These are phyloP conservation scores for Hyla sarda DNA, from an alignment of 2,113 vertebrate species.

Conservation along the genomic window DNA sequence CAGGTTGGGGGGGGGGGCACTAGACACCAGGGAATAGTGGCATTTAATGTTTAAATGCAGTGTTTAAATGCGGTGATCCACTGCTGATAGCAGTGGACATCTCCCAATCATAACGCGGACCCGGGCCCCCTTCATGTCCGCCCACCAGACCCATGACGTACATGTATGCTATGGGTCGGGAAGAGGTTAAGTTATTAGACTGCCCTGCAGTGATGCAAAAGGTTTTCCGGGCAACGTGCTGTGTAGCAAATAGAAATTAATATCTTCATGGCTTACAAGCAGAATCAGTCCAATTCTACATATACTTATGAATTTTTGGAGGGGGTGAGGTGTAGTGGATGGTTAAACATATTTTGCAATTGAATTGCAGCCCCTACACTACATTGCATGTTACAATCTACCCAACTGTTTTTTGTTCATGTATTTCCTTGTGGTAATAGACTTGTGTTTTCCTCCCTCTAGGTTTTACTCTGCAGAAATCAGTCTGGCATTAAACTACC, in stretches of 20 bases:
- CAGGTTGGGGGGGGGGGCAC: too few species aligned
- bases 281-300: neutral
- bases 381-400: neutral
- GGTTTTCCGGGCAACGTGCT: neutral
- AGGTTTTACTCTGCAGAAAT: conserved; percentile 99
- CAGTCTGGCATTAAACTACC: conserved; percentile 97
- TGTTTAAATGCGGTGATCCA: too few species aligned
- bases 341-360: neutral
- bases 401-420: neutral
- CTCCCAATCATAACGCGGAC: too few species aligned
- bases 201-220: neutral
- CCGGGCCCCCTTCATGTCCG: too few species aligned
- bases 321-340: neutral
- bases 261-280: neutral
- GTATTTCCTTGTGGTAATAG: neutral
- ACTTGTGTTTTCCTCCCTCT: conserved; percentile 61
- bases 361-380: neutral
- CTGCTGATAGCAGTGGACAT: too few species aligned
- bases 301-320: neutral
- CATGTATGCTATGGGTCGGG: too few species aligned
- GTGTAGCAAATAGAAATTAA: neutral
- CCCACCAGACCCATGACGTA: too few species aligned
- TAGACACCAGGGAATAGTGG: too few species aligned
- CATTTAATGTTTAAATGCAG: too few species aligned
- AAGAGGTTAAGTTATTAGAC: too few species aligned